phyloP scores from a whole-genome alignment of 1,140 invertebrate species.

The Drosophila sproati region DNA sequence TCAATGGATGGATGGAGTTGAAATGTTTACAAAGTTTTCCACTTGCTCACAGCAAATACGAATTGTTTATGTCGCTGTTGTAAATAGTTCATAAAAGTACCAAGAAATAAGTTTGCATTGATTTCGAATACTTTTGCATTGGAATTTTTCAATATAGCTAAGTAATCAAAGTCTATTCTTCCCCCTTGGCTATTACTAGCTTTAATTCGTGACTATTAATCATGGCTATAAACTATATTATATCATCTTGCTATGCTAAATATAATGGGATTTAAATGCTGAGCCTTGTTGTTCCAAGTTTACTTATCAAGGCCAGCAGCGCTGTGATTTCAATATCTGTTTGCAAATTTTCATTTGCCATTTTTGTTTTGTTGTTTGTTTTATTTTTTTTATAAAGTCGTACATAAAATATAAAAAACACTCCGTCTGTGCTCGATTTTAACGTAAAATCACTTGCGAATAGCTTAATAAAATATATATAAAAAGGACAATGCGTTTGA shows the following conservation, averaged over 20 bases:
- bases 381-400: background rate
- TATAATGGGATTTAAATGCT: too few species aligned
- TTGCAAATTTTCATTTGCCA: background rate
- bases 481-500: slow-evolving; percentile 20
- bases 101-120: background rate
- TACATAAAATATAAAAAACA: slow-evolving; percentile 39
- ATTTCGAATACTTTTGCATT: background rate
- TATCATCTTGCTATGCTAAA: too few species aligned
- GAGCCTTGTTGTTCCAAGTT: too few species aligned
- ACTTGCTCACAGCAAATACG: background rate
- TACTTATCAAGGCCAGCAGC: too few species aligned
- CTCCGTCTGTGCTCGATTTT: background rate
- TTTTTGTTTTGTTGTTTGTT: slow-evolving; percentile 1
- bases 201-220: too few species aligned
- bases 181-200: too few species aligned
- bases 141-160: too few species aligned
- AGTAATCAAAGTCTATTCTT: too few species aligned
- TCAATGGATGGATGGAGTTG: background rate
- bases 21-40: background rate
- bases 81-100: slow-evolving; percentile 12
- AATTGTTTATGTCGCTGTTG: background rate
- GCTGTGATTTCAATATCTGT: background rate
- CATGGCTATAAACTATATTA: too few species aligned
- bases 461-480: slow-evolving; percentile 49
- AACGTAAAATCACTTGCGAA: slow-evolving; percentile 44